Percentiles rank a stretch among this genome's conserved stretches.
Evolutionary conservation across 1,140 invertebrate genomes (phyloP).

Genomic region (Lepidotrigona ventralis): DNA sequence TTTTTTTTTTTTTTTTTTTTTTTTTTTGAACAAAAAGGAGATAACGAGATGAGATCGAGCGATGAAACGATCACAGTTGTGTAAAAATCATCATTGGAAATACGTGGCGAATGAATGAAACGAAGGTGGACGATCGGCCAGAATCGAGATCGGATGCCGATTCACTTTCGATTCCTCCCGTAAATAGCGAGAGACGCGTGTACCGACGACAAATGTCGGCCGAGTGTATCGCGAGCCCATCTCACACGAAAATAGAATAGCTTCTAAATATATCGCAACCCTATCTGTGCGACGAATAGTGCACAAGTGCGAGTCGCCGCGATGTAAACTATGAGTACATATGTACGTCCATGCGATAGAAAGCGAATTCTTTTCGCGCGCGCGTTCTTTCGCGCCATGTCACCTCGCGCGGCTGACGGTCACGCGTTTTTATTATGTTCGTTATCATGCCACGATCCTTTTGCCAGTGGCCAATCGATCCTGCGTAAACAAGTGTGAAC

Average conservation of each 20-base stretch:
- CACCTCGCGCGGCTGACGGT: background rate
- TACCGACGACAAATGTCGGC: constrained; percentile 21
- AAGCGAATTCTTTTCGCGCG: background rate
- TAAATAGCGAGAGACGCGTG: constrained; percentile 18
- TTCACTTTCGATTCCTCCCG: constrained; percentile 10
- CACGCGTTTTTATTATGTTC: background rate
- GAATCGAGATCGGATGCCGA: constrained; percentile 16
- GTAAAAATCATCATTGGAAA: background rate
- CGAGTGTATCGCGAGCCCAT: constrained; percentile 4
- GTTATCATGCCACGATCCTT: background rate
- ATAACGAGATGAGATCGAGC: too few relatives aligned
- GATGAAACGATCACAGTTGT: background rate
- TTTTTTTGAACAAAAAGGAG: too few relatives aligned
- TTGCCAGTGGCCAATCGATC: background rate
- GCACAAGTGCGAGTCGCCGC: background rate
- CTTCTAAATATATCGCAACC: constrained; percentile 23
- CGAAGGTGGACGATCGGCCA: background rate
- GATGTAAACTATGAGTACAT: background rate
- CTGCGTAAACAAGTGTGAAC: background rate
- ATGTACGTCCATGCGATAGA: background rate
- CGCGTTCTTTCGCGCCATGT: background rate
- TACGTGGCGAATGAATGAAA: constrained; percentile 3
- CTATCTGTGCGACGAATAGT: constrained; percentile 18
- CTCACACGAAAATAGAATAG: constrained; percentile 24
- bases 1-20: too few relatives aligned